Evolutionary conservation across 2,113 vertebrate species (phyloP).

Genomic region (Pardalotus punctatus): DNA sequence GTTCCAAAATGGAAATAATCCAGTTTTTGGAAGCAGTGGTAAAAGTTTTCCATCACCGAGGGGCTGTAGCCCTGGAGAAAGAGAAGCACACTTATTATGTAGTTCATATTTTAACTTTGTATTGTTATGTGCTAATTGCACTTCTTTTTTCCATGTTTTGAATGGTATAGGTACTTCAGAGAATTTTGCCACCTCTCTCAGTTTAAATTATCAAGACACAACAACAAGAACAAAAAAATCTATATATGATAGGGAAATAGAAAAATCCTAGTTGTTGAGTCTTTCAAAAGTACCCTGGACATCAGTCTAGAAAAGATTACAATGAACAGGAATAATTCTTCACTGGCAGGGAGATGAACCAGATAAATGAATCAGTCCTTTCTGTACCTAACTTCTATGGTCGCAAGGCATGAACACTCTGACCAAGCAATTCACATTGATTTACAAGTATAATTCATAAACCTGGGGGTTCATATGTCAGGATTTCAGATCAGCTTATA

Average conservation of each 20-base stretch:
- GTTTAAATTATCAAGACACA: neutral
- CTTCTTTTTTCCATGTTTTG: neutral
- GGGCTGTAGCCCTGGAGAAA: neutral
- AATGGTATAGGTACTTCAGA: neutral
- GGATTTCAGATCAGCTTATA: neutral
- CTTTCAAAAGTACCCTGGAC: neutral
- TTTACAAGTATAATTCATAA: conserved; percentile 52
- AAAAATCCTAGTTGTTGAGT: neutral
- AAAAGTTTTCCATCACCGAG: neutral
- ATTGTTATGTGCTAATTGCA: neutral
- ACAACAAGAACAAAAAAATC: neutral
- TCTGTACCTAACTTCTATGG: conserved; percentile 32
- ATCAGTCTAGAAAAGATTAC: neutral
- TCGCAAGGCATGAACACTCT: conserved; percentile 9
- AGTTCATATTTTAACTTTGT: neutral
- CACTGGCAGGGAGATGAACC: neutral
- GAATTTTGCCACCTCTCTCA: neutral
- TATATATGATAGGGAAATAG: neutral
- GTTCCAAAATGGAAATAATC: neutral
- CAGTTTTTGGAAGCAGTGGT: neutral
- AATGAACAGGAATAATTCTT: neutral
- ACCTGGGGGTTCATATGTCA: conserved; percentile 19
- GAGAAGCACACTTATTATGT: neutral
- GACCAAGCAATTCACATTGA: conserved; percentile 47
- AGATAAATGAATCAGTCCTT: conserved; percentile 36